Percentiles rank a stretch among this genome's conserved stretches.
Conservation (phyloP, 2,888 invertebrate species). For the Cylloceria caligata region DNA sequence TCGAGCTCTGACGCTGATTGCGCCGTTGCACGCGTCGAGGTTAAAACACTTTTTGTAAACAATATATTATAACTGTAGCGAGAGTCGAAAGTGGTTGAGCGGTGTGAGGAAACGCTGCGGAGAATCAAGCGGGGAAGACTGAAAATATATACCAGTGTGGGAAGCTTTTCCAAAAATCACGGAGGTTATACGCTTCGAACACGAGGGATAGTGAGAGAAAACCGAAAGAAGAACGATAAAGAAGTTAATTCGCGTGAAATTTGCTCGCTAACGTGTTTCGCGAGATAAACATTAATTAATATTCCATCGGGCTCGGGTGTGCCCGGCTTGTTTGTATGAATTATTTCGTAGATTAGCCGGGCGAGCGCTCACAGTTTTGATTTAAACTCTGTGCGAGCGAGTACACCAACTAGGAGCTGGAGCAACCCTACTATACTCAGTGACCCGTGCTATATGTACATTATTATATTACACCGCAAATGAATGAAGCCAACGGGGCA, state of each 20-base stretch:
- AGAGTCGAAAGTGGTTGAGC: conserved; percentile 16
- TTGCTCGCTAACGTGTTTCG: conserved; percentile 58
- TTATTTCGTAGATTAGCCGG: conserved; percentile 62
- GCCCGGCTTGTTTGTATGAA: conserved; percentile 56
- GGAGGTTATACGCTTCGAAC: background rate
- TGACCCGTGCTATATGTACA: conserved; percentile 5
- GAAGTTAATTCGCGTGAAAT: conserved; percentile 65
- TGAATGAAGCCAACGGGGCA: conserved; percentile 6
- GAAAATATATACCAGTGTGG: background rate
- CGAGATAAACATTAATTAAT: conserved; percentile 67
- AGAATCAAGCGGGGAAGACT: background rate
- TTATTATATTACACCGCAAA: conserved; percentile 15
- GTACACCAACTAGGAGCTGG: background rate
- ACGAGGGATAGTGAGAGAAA: background rate
- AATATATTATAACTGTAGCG: conserved; percentile 43
- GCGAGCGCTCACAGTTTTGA: conserved; percentile 22
- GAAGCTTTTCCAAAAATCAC: conserved; percentile 39
- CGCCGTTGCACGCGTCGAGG: conserved; percentile 60
- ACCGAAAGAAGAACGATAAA: conserved; percentile 43
- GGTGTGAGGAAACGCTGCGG: conserved; percentile 15
- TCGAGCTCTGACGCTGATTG: conserved; percentile 62
- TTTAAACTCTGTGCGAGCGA: conserved; percentile 30
- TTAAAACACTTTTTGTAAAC: conserved; percentile 47
- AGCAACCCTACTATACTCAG: background rate
- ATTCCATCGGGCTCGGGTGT: conserved; percentile 56